Evolutionary conservation across 2,113 vertebrate genomes (phyloP).

Genomic region (Dinomys branickii): DNA sequence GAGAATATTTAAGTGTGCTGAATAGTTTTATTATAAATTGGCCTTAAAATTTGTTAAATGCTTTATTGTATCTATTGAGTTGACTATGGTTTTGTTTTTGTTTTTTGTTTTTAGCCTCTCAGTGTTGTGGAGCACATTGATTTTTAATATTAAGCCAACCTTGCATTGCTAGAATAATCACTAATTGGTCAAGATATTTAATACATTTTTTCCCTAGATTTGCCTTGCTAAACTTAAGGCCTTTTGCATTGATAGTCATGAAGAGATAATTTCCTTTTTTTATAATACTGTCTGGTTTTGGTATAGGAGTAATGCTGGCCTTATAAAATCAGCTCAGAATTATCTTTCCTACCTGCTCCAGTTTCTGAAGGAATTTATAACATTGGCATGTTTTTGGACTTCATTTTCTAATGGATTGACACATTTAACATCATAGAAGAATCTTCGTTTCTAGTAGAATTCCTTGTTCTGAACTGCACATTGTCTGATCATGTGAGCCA

Average conservation of each 20-base stretch:
- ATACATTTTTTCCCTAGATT: neutral
- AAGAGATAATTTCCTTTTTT: neutral
- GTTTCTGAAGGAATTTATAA: neutral
- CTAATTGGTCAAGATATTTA: neutral
- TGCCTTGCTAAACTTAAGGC: neutral
- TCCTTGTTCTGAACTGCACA: neutral
- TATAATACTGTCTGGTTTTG: neutral
- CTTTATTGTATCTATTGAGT: neutral
- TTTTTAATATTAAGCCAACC: neutral
- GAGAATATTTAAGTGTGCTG: too few species aligned
- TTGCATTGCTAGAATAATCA: neutral
- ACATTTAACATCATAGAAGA: neutral
- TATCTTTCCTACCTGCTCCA: neutral
- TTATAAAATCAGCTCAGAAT: neutral
- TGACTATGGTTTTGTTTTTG: neutral
- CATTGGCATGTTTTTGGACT: neutral
- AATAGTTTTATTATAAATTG: neutral
- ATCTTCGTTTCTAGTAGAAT: neutral
- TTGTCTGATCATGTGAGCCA: neutral
- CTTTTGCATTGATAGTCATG: neutral
- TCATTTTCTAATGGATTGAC: neutral
- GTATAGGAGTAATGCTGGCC: neutral
- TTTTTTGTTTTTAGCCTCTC: neutral
- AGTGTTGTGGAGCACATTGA: neutral
- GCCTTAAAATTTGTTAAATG: neutral